Evolutionary conservation across 1,140 invertebrate species (phyloP).

Genomic region (Apis florea): DNA sequence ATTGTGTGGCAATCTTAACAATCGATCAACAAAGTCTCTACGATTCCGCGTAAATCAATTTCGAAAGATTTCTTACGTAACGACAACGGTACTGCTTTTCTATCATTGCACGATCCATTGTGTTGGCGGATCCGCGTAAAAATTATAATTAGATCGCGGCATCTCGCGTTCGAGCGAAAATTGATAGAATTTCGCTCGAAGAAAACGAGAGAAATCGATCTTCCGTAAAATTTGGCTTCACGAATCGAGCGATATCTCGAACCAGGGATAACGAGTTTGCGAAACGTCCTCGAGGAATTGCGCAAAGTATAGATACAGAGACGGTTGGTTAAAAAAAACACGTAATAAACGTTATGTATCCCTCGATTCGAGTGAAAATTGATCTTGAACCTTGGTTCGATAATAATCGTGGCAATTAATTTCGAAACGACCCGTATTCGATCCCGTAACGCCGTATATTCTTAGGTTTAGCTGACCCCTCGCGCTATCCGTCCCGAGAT

Average conservation of each 20-base stretch:
- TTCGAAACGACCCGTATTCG: background rate
- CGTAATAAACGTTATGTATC: too few relatives aligned
- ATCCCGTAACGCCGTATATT: background rate
- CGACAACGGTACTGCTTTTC: constrained; percentile 9
- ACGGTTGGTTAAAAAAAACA: background rate
- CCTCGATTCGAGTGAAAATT: background rate
- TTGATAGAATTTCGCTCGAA: background rate
- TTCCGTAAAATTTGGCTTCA: background rate
- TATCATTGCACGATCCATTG: constrained; percentile 12
- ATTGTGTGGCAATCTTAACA: constrained; percentile 42
- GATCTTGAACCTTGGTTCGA: background rate
- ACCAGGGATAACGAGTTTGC: background rate
- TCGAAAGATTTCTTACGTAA: constrained; percentile 38
- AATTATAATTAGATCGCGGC: constrained; percentile 50
- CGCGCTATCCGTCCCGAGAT: constrained; percentile 19
- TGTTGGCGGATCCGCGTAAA: constrained; percentile 10
- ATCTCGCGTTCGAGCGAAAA: too few relatives aligned
- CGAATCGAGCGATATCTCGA: background rate
- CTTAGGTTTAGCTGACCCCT: background rate
- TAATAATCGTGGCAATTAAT: background rate
- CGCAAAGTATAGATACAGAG: background rate
- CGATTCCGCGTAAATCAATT: constrained; percentile 27
- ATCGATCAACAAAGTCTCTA: constrained; percentile 11
- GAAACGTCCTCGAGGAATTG: background rate
- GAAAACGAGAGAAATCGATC: background rate